Evolutionary conservation across 2,797 vertebrate species (phyloP).

Genomic region (Phalanger gymnotis): DNA sequence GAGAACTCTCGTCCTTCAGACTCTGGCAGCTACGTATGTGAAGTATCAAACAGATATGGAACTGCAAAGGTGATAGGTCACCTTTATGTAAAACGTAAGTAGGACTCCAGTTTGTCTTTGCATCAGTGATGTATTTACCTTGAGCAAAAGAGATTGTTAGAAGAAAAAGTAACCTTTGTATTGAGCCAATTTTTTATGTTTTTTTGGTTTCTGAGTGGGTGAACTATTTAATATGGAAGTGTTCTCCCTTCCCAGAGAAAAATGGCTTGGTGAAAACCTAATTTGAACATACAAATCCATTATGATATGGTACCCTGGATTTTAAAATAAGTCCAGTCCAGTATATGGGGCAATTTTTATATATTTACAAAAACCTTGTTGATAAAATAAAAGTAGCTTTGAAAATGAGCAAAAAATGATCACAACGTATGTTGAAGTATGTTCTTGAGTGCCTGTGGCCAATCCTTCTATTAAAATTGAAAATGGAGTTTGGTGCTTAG

Average conservation of each 20-base stretch:
- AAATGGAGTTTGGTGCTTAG: not conserved
- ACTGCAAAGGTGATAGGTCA: constrained; percentile 95
- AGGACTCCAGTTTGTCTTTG: not conserved
- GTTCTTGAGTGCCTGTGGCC: not conserved
- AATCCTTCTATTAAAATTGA: not conserved
- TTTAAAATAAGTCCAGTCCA: too few relatives aligned
- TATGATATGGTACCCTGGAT: not conserved
- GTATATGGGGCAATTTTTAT: not conserved
- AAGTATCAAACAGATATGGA: constrained; percentile 99
- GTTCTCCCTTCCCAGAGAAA: not conserved
- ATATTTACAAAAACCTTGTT: accelerated
- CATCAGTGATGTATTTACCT: not conserved
- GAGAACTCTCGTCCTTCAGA: constrained; percentile 93
- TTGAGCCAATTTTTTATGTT: not conserved
- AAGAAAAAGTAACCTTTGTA: not conserved
- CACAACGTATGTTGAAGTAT: not conserved
- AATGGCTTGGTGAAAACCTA: not conserved
- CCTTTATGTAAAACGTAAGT: constrained; percentile 97
- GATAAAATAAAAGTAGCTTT: not conserved
- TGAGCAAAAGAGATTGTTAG: not conserved
- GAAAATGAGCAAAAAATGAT: not conserved
- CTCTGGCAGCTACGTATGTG: constrained; percentile 95
- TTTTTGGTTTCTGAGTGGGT: not conserved
- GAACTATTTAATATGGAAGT: not conserved
- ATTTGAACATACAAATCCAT: not conserved